phyloP scores from a whole-genome alignment of 2,888 invertebrate species.

The Acheta domesticus region DNA sequence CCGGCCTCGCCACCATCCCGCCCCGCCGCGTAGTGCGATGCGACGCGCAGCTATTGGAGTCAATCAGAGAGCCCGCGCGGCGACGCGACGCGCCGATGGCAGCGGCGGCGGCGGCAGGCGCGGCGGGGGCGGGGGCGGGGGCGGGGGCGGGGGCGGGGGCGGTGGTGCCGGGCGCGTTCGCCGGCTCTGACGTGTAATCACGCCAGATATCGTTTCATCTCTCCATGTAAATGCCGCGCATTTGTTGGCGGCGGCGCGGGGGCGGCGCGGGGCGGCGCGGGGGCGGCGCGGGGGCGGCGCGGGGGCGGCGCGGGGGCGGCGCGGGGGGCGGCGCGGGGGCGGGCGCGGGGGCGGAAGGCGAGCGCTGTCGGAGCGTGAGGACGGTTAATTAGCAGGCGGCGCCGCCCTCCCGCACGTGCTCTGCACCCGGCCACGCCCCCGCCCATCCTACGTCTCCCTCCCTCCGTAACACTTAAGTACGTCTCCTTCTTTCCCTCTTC shows the following conservation, averaged over 20 bases:
- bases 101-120: not conserved
- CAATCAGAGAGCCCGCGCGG: not conserved
- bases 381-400: not conserved
- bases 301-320: not conserved
- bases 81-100: not conserved
- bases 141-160: not conserved
- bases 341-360: not conserved
- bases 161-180: not conserved
- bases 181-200: slow-evolving; percentile 3
- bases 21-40: not conserved
- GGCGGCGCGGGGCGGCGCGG: not conserved
- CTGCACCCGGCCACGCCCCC: too few relatives aligned
- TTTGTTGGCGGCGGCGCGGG: not conserved
- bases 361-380: not conserved
- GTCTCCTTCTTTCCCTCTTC: too few relatives aligned
- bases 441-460: too few relatives aligned
- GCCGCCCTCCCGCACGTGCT: too few relatives aligned
- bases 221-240: slow-evolving; percentile 18
- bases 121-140: not conserved
- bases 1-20: too few relatives aligned
- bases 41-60: not conserved
- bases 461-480: too few relatives aligned
- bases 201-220: slow-evolving; percentile 18
- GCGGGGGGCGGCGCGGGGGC: not conserved
- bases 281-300: not conserved